These are phyloP conservation scores for Salpingus planirostris DNA, from an alignment of 2,888 invertebrate species.

Conservation along the genomic window DNA sequence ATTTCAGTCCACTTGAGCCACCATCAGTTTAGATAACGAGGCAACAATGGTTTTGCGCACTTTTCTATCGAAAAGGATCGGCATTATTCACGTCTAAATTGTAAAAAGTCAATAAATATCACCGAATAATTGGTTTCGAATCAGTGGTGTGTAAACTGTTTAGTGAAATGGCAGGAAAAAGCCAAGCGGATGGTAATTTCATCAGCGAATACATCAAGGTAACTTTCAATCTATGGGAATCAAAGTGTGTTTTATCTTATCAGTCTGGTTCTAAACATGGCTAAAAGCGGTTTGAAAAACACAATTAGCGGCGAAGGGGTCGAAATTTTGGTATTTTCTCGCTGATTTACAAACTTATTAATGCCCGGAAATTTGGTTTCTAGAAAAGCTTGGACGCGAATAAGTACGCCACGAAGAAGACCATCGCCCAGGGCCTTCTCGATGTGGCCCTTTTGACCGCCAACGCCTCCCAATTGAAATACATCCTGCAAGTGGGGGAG, in stretches of 20 bases:
- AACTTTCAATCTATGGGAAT: neutral
- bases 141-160: too few relatives aligned
- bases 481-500: slow-evolving; percentile 74
- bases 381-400: slow-evolving; percentile 76
- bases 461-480: slow-evolving; percentile 82
- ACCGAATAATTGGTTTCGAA: too few relatives aligned
- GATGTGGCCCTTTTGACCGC: slow-evolving; percentile 82
- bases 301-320: slow-evolving; percentile 14
- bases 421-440: slow-evolving; percentile 84
- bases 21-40: too few relatives aligned
- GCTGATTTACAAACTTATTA: too few relatives aligned
- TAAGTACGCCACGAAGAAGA: slow-evolving; percentile 86
- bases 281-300: slow-evolving; percentile 9
- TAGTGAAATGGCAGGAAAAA: too few relatives aligned
- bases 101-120: too few relatives aligned
- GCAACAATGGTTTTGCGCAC: too few relatives aligned
- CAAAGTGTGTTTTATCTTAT: neutral
- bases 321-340: slow-evolving; percentile 19
- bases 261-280: slow-evolving; percentile 5
- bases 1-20: too few relatives aligned
- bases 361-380: too few relatives aligned
- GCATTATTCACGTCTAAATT: too few relatives aligned
- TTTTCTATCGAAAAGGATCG: too few relatives aligned
- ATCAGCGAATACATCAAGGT: slow-evolving; percentile 7
- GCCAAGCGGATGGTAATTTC: slow-evolving; percentile 8